Evolutionary conservation across 2,888 invertebrate genomes (phyloP).

Genomic region (Caenorhabditis imperialis): DNA sequence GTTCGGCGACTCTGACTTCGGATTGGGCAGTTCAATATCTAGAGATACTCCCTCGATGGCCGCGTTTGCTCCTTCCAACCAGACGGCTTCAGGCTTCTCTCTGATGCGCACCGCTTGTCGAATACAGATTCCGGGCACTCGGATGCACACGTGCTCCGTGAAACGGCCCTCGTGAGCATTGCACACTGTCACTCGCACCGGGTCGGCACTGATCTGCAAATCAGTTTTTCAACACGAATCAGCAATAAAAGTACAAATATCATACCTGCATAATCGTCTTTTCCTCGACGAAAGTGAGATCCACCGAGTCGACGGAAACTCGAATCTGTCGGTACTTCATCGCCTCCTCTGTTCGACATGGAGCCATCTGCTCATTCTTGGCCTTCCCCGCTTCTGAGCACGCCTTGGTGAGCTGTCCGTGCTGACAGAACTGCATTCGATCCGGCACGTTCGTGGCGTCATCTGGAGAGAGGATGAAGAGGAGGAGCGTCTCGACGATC

Average conservation of each 20-base stretch:
- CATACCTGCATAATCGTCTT: slow-evolving; percentile 45
- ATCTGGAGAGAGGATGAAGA: slow-evolving; percentile 90
- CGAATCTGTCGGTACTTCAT: slow-evolving; percentile 82
- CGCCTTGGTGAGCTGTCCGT: slow-evolving; percentile 68
- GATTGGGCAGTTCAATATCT: slow-evolving; percentile 54
- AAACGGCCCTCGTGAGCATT: slow-evolving; percentile 71
- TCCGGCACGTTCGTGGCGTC: slow-evolving; percentile 90
- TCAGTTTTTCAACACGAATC: background rate
- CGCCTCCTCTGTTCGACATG: slow-evolving; percentile 42
- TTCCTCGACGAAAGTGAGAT: slow-evolving; percentile 90
- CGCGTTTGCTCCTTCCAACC: slow-evolving; percentile 56
- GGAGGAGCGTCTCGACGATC: slow-evolving; percentile 89
- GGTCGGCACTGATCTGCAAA: slow-evolving; percentile 50
- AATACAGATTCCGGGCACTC: slow-evolving; percentile 56
- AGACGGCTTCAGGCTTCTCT: slow-evolving; percentile 27
- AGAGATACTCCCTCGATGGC: slow-evolving; percentile 52
- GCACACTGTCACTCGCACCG: slow-evolving; percentile 69
- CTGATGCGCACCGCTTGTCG: slow-evolving; percentile 52
- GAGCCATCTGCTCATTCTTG: slow-evolving; percentile 12
- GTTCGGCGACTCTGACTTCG: slow-evolving; percentile 14
- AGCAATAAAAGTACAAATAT: background rate
- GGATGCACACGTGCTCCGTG: slow-evolving; percentile 65
- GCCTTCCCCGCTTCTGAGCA: slow-evolving; percentile 36
- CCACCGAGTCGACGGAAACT: slow-evolving; percentile 89
- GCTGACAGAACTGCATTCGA: slow-evolving; percentile 81